phyloP scores from a whole-genome alignment of 2,113 vertebrate genomes.

The Tetraodon nigroviridis region DNA sequence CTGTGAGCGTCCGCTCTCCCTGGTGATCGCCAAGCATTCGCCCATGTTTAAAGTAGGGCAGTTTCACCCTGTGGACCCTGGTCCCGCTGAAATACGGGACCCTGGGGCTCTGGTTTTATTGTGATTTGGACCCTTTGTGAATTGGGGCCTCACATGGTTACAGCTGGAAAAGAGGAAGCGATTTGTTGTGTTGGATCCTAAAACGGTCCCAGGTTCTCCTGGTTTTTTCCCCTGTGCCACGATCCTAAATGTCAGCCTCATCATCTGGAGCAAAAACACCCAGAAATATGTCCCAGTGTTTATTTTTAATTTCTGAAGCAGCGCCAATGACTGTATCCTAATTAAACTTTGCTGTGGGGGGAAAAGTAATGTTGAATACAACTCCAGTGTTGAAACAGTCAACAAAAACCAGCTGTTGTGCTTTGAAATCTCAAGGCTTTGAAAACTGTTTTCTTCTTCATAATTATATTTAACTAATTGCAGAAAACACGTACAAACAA shows the following conservation, averaged over 20 bases:
- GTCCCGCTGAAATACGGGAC: slow-evolving; percentile 42
- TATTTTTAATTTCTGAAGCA: slow-evolving; percentile 1
- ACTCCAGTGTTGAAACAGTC: no score
- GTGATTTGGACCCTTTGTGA: slow-evolving; percentile 54
- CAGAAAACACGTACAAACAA: no score
- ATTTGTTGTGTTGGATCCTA: slow-evolving; percentile 45
- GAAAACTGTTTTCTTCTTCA: not conserved
- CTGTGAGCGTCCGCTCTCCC: slow-evolving; percentile 54
- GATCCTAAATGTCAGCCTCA: slow-evolving; percentile 59
- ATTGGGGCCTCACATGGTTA: slow-evolving; percentile 46
- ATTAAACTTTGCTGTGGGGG: no score
- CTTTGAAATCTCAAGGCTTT: not conserved
- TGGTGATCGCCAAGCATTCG: slow-evolving; percentile 54
- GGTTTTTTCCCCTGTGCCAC: slow-evolving; percentile 26
- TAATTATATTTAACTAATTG: no score
- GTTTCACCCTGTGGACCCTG: slow-evolving; percentile 35
- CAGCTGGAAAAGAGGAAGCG: slow-evolving; percentile 46
- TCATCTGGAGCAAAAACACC: slow-evolving; percentile 35
- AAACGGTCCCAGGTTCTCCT: slow-evolving; percentile 27
- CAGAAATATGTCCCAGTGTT: slow-evolving; percentile 25
- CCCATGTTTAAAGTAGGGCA: slow-evolving; percentile 56
- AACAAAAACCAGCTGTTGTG: no score
- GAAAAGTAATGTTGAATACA: no score
- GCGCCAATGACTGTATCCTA: no score
- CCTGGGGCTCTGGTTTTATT: slow-evolving; percentile 51